phyloP scores from a whole-genome alignment of 2,797 vertebrate species.

The Pangasius djambal region DNA sequence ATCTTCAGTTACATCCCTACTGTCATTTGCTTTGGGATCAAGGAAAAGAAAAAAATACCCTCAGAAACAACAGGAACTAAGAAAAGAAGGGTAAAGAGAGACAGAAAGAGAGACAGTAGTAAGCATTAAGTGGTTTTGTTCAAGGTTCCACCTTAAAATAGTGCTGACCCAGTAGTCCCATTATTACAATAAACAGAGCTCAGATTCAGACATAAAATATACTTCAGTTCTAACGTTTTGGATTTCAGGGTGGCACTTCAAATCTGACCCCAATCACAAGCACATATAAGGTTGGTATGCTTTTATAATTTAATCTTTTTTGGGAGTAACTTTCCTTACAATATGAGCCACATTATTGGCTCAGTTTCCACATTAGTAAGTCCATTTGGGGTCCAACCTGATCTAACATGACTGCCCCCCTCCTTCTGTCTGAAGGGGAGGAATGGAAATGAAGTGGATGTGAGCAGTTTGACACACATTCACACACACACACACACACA shows the following conservation, averaged over 20 bases:
- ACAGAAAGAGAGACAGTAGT: neutral
- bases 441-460: slow-evolving; percentile 1
- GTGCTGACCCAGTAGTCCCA: too few relatives aligned
- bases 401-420: neutral
- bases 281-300: neutral
- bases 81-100: neutral
- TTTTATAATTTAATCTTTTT: neutral
- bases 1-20: neutral
- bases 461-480: neutral
- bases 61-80: neutral
- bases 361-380: slow-evolving; percentile 2
- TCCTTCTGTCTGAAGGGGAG: neutral
- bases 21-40: neutral
- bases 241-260: neutral
- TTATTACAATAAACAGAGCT: slow-evolving; percentile 27
- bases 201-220: slow-evolving; percentile 1
- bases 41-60: neutral
- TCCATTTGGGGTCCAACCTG: slow-evolving; percentile 10
- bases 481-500: slow-evolving; percentile 9
- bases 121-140: neutral
- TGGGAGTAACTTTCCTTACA: neutral
- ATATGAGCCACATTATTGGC: neutral
- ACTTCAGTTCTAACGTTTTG: slow-evolving; percentile 1
- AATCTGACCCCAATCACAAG: neutral
- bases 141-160: neutral